A percentile compares a stretch with the other conserved stretches of the same genome.
Evolutionary conservation across 2,797 vertebrate genomes (phyloP).

Genomic region (Sebastes flavidus): DNA sequence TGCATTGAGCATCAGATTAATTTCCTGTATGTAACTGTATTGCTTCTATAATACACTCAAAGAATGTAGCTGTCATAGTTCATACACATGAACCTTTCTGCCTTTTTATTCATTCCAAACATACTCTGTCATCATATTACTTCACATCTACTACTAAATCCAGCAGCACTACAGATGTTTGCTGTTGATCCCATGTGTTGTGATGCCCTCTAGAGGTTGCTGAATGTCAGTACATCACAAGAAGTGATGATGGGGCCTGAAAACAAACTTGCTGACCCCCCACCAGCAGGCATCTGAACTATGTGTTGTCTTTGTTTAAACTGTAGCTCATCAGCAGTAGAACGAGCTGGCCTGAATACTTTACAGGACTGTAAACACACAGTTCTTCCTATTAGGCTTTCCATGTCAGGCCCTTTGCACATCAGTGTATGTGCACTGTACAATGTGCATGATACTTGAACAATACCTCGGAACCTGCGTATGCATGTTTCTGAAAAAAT

Average conservation of each 20-base stretch:
- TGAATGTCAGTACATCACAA: conserved; percentile 17
- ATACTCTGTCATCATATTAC: background rate
- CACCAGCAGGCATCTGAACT: conserved; percentile 58
- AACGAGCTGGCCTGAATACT: conserved; percentile 34
- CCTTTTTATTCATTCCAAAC: background rate
- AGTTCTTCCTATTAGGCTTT: conserved; percentile 1
- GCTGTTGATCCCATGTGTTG: conserved; percentile 17
- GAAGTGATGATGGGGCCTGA: conserved; percentile 24
- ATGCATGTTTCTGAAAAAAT: background rate
- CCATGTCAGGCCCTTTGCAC: conserved; percentile 3
- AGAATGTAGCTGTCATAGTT: background rate
- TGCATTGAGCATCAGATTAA: background rate
- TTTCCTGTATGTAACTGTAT: background rate
- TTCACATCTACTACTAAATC: background rate
- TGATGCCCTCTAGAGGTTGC: conserved; percentile 64
- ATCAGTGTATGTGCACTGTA: background rate
- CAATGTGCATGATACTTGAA: background rate
- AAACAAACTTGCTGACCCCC: conserved; percentile 63
- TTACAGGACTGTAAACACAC: conserved; percentile 39
- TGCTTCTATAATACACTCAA: background rate
- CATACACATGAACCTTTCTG: background rate
- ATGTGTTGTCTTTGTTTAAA: conserved; percentile 69
- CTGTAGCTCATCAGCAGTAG: conserved; percentile 54
- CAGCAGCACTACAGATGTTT: background rate
- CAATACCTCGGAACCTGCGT: background rate